A percentile compares a stretch with the other conserved stretches of the same genome.
phyloP scores from a whole-genome alignment of 64 coral and sea anemone genomes.

The Anthopleura sola region DNA sequence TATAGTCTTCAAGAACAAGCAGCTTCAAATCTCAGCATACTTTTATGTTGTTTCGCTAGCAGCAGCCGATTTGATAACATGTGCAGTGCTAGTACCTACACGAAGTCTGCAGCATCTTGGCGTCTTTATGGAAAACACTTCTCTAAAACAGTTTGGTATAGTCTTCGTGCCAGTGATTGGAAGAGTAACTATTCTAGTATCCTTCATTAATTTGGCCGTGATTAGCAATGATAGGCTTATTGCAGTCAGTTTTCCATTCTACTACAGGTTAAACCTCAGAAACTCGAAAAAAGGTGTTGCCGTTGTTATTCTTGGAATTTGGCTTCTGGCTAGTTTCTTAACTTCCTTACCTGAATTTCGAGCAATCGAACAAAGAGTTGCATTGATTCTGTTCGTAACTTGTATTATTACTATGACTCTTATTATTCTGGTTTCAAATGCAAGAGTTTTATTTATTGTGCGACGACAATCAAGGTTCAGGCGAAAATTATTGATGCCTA shows the following conservation, averaged over 20 bases:
- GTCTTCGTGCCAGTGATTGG: conserved; percentile 24
- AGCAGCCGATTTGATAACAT: conserved; percentile 43
- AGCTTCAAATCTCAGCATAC: conserved; percentile 33
- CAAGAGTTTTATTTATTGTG: not conserved
- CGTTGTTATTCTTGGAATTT: conserved; percentile 22
- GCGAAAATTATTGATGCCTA: not conserved
- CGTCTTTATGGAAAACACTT: not conserved
- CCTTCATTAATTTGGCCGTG: conserved; percentile 23
- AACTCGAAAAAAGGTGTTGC: not conserved
- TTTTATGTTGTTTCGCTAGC: conserved; percentile 40
- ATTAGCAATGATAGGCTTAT: conserved; percentile 38
- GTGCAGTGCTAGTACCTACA: conserved; percentile 40
- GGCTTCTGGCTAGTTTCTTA: conserved; percentile 30
- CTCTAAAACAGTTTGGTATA: not conserved
- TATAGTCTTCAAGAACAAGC: conserved; percentile 39
- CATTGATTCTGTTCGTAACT: not conserved
- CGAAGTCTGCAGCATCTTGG: conserved; percentile 39
- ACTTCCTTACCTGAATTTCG: not conserved
- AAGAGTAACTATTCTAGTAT: conserved; percentile 41
- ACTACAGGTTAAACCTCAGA: conserved; percentile 27
- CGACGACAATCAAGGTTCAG: conserved; percentile 2
- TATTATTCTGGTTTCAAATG: not conserved
- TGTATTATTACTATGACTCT: not conserved
- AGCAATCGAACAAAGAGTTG: not conserved
- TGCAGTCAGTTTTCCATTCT: conserved; percentile 48